Percentiles rank a stretch among this genome's conserved stretches.
Conservation (phyloP, 2,113 vertebrate species). For the Prionailurus bengalensis region DNA sequence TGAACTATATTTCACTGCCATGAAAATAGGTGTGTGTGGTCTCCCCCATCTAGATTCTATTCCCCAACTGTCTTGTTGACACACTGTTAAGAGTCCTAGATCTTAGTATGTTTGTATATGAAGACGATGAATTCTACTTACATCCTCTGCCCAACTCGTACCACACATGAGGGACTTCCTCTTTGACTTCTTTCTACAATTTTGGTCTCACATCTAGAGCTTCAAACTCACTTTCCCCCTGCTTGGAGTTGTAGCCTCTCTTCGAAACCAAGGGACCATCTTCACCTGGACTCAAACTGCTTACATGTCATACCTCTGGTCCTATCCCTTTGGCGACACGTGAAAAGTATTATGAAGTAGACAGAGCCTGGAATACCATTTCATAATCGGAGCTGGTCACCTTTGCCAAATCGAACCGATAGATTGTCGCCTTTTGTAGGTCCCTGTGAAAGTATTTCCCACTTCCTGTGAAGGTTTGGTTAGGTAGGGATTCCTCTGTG, state of each 20-base stretch:
- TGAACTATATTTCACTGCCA: neutral
- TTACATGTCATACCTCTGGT: neutral
- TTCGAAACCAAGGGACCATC: neutral
- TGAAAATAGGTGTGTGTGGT: neutral
- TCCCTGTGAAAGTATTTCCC: neutral
- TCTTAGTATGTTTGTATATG: neutral
- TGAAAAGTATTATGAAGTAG: slow-evolving; percentile 7
- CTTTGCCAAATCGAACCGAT: neutral
- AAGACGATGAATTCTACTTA: neutral
- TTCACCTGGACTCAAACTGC: neutral
- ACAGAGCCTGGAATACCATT: neutral
- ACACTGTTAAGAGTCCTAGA: neutral
- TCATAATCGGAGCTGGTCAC: neutral
- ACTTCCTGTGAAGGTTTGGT: neutral
- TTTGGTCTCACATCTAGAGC: neutral
- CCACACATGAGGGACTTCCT: neutral
- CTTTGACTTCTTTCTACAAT: neutral
- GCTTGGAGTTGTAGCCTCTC: neutral
- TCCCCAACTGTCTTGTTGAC: neutral
- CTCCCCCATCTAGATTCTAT: neutral
- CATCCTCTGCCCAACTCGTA: neutral
- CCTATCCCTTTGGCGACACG: neutral
- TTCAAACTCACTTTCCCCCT: neutral
- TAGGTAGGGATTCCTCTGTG: neutral
- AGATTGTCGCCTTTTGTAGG: neutral